Conservation (phyloP, 2,797 vertebrate genomes). For the Heterohyrax brucei region DNA sequence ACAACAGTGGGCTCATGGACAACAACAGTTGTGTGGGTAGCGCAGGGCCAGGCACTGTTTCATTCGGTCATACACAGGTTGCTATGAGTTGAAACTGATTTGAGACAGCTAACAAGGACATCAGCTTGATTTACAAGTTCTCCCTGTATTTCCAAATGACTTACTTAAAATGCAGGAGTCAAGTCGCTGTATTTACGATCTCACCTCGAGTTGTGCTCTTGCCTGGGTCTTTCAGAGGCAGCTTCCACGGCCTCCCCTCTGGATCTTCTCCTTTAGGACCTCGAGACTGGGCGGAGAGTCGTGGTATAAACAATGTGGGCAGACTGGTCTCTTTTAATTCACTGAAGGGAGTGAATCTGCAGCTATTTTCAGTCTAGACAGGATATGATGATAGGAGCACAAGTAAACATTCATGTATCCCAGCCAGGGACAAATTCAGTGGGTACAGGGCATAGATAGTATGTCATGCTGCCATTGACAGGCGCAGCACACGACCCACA, state of each 20-base stretch:
- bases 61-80: no score
- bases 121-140: constrained; percentile 76
- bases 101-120: no score
- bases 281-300: neutral
- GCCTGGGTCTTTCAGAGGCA: constrained; percentile 79
- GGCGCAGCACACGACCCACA: neutral
- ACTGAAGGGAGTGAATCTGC: constrained; percentile 58
- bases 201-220: constrained; percentile 79
- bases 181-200: constrained; percentile 73
- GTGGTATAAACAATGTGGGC: fast-evolving
- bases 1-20: no score
- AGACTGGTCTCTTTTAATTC: constrained; percentile 38
- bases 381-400: constrained; percentile 84
- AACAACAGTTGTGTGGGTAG: no score
- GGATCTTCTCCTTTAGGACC: neutral
- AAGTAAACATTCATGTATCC: constrained; percentile 78
- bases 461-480: constrained; percentile 66
- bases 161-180: constrained; percentile 78
- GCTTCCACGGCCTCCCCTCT: neutral
- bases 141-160: constrained; percentile 63
- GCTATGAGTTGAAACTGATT: no score
- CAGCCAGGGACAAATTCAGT: constrained; percentile 82
- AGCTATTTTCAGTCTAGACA: constrained; percentile 85
- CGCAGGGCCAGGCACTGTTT: no score
- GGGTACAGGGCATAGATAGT: constrained; percentile 66